Conservation (phyloP, 2,888 invertebrate genomes). For the Leptopterna dolabrata region DNA sequence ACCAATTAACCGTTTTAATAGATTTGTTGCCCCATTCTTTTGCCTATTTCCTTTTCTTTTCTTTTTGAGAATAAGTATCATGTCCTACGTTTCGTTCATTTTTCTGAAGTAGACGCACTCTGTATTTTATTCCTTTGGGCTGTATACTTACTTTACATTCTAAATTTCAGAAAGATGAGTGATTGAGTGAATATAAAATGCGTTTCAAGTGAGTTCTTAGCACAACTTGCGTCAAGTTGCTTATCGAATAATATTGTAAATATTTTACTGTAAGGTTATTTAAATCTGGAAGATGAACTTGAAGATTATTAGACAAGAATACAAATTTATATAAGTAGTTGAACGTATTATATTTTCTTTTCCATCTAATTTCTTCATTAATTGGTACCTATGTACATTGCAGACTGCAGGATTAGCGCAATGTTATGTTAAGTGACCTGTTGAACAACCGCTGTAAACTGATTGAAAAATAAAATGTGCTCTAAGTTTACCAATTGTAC, state of each 20-base stretch:
- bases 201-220: conserved; percentile 24
- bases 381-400: conserved; percentile 7
- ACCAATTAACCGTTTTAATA: conserved; percentile 5
- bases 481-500: conserved; percentile 43
- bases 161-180: conserved; percentile 10
- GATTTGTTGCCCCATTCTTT: background rate
- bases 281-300: conserved; percentile 13
- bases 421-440: conserved; percentile 43
- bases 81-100: background rate
- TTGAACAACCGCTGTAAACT: conserved; percentile 48
- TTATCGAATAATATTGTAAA: conserved; percentile 28
- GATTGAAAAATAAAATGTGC: conserved; percentile 45
- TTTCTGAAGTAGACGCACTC: background rate
- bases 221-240: conserved; percentile 38
- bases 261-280: conserved; percentile 36
- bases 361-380: background rate
- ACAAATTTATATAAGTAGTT: conserved; percentile 15
- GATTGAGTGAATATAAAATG: conserved; percentile 3
- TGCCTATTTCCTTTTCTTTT: background rate
- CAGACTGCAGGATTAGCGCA: conserved; percentile 47
- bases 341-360: conserved; percentile 17
- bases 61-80: background rate
- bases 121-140: background rate
- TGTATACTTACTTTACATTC: conserved; percentile 47
- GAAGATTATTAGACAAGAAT: conserved; percentile 13